These are phyloP conservation scores for Cyprinodon variegatus DNA, from an alignment of 2,113 vertebrate genomes.

Conservation along the genomic window DNA sequence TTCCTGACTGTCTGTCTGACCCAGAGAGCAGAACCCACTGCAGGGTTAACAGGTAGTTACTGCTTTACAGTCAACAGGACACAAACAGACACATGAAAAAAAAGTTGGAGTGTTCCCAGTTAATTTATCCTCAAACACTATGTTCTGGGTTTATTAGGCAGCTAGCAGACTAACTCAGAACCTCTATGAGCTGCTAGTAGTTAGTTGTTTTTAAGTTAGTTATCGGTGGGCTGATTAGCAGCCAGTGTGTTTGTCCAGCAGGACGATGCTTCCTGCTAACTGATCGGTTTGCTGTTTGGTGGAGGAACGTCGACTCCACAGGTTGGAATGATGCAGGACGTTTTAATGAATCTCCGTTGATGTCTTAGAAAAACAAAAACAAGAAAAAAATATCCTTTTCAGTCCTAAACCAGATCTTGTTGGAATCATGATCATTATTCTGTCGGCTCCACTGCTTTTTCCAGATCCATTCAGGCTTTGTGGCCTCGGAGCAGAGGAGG, in stretches of 20 bases:
- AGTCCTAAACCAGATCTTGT: constrained; percentile 46
- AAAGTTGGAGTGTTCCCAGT: constrained; percentile 12
- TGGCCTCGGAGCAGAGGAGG: constrained; percentile 43
- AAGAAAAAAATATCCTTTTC: constrained; percentile 24
- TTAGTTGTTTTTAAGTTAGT: not conserved
- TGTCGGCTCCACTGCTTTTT: constrained; percentile 48
- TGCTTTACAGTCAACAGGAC: not conserved
- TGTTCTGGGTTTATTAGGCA: constrained; percentile 3
- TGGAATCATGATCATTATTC: constrained; percentile 58
- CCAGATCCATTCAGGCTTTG: constrained; percentile 47
- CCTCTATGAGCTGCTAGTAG: constrained; percentile 20
- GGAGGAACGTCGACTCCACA: constrained; percentile 2
- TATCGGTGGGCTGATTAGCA: not conserved
- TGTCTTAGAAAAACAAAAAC: constrained; percentile 56
- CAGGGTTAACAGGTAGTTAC: not conserved
- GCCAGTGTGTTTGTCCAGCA: not conserved
- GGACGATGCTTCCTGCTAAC: not conserved
- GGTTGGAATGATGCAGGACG: constrained; percentile 71
- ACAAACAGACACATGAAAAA: not conserved
- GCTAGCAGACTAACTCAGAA: constrained; percentile 1
- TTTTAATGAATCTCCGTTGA: constrained; percentile 52
- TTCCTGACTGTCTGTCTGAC: not conserved
- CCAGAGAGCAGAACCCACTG: not conserved
- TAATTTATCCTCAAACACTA: not conserved
- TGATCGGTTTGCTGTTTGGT: constrained; percentile 1